Base-by-base conservation (phyloP, 2,113 vertebrate genomes). In the Scomber scombrus region DNA sequence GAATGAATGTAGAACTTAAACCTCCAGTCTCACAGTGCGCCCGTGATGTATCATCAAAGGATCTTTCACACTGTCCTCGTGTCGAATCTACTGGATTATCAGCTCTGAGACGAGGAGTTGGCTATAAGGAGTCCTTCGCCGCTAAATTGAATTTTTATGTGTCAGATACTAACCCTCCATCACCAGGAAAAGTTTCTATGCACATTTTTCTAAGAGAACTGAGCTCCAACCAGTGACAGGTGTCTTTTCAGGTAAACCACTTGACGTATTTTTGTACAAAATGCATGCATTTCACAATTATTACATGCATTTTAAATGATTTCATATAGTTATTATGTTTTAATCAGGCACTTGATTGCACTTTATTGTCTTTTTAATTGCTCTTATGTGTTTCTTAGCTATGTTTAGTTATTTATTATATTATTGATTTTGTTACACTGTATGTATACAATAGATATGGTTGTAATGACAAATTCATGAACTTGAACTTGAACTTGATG, bases 1-100 rank as follows among this genome's bases (percentile, higher is more conserved):
- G 29, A 75, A 75, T 34, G 75, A 86, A 72, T 56, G 45, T 14
- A 55, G 49, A 57, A 77, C 49, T 55, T 21, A 68, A 57, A 10
- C 21, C n/a, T 29, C 51, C 18, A 45, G 60, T 49, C 40, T 50
- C 46, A 57, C 43, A 56, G 29, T 21, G 9, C 11, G 26, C 54
- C 62, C 49, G 50, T 65, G 10, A 3, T 16, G 16, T 0, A 18
- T 45, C 54, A 43, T 84, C 78, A 68, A 61, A 26, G 8, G 56
- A 54, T 50, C 71, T 58, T 49, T 47, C 23, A 67, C 46, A 58
- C 52, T 70, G 51, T 70, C 54, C 54, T 82, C 49, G 0, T 9
- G 34, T 40, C 8, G 34, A 40, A 26, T 65, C 49, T 50, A 15
- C 34, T 40, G 34, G 34, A 40, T 40, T 40, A 40, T 40, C 34